Base-by-base conservation (phyloP, 2,888 invertebrate genomes). In the Amblyteles armatorius region DNA sequence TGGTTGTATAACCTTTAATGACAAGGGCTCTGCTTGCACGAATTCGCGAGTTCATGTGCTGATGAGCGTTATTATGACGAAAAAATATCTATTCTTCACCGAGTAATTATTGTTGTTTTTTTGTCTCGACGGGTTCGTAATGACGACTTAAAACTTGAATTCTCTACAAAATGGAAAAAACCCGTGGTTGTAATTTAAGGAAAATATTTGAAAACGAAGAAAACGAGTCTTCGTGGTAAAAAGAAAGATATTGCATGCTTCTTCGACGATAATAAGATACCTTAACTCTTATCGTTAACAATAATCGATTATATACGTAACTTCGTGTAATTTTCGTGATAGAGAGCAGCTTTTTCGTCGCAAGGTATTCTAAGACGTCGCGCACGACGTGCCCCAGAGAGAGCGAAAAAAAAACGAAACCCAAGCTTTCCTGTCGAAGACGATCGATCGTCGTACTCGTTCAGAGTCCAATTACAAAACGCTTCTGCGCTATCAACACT, bases 231-330 rank as follows among this genome's bases (percentile, higher is more conserved):
- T 63, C 29, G 81, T 55, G 48, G 48, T 50, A 33, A 71, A 78
- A 77, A 22, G 33, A 63, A 74, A 72, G 13, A 44, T 60, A 48
- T 76, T 77, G 78, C 55, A 78, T 80, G 77, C 65, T 67, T 55
- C 60, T 65, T 40, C 71, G 67, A 74, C 57, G 50, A 69, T 80
- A 63, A 79, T 71, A 44, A 76, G 67, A 29, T 77, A 52, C 33
- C 81, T 84, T 81, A 78, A 16, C 78, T 81, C 78, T 52, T 81
- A 44, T 78, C 68, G 68, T 80, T 63, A 52, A 63, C 33, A 71
- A 68, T 82, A 69, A 71, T 76, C 60, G 68, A 76, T 81, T 71
- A 60, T 55, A 52, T 69, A 50, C 68, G 57, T 67, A 50, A 36
- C 9, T 33, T 68, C 81, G 63, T 76, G 13, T 69, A 50, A 76